Evolutionary conservation across 2,888 invertebrate genomes (phyloP).

Genomic region (Chaetogeoica ovagalla): DNA sequence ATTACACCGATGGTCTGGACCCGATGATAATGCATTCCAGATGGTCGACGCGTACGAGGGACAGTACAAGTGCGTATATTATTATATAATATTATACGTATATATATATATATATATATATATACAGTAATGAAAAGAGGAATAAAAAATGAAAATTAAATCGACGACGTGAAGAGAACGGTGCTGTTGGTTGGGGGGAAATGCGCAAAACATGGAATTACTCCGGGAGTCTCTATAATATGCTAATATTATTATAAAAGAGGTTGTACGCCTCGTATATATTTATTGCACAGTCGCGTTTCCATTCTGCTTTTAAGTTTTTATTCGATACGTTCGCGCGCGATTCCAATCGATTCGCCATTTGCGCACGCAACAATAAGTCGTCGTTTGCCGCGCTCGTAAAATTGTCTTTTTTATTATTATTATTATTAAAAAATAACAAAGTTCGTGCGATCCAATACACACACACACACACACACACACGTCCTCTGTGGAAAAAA

Average conservation of each 20-base stretch:
- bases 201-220: slow-evolving; percentile 14
- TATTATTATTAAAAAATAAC: not conserved
- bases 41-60: not conserved
- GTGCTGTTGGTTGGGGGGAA: not conserved
- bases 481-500: not conserved
- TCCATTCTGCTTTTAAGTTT: slow-evolving; percentile 24
- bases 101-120: too few relatives aligned
- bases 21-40: not conserved
- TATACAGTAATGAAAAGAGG: not conserved
- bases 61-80: not conserved
- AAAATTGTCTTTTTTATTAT: slow-evolving; percentile 17
- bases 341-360: slow-evolving; percentile 30
- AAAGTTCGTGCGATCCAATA: slow-evolving; percentile 4
- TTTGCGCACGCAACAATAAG: slow-evolving; percentile 44
- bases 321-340: slow-evolving; percentile 6
- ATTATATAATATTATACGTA: slow-evolving; percentile 5
- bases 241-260: slow-evolving; percentile 19
- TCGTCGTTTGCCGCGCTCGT: slow-evolving; percentile 16
- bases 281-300: not conserved
- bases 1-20: too few relatives aligned
- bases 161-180: not conserved
- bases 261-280: slow-evolving; percentile 4
- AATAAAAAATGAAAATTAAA: too few relatives aligned
- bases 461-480: not conserved
- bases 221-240: slow-evolving; percentile 18